These are phyloP conservation scores for Archaeoteleia sp. DNA, from an alignment of 2,888 invertebrate species.

Conservation along the genomic window DNA sequence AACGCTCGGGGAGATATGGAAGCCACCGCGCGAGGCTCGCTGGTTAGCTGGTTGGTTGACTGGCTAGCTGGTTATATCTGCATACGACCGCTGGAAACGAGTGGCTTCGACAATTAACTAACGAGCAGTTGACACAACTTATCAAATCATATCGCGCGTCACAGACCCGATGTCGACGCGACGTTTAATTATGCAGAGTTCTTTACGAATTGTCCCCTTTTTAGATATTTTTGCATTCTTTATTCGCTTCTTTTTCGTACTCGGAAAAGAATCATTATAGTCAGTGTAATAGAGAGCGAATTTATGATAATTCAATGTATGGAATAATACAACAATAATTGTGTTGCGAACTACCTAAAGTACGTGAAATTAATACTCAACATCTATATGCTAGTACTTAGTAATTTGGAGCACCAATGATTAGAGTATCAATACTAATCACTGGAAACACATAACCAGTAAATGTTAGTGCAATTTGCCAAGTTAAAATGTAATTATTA, in stretches of 20 bases:
- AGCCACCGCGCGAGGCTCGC: slow-evolving; percentile 44
- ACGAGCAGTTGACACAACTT: slow-evolving; percentile 74
- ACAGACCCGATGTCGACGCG: slow-evolving; percentile 55
- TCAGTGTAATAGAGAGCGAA: neutral
- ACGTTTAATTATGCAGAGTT: slow-evolving; percentile 41
- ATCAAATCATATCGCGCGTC: slow-evolving; percentile 70
- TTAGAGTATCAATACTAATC: too few relatives aligned
- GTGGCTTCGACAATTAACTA: slow-evolving; percentile 70
- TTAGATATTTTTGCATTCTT: slow-evolving; percentile 4
- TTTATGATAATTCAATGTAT: too few relatives aligned
- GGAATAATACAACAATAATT: too few relatives aligned
- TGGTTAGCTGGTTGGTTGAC: slow-evolving; percentile 44
- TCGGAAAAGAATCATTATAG: too few relatives aligned
- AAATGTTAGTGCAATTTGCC: too few relatives aligned
- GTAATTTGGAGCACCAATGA: too few relatives aligned
- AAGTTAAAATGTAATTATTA: too few relatives aligned
- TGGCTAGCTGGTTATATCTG: slow-evolving; percentile 54
- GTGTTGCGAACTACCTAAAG: too few relatives aligned
- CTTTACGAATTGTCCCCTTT: slow-evolving; percentile 6
- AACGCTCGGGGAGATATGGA: slow-evolving; percentile 41
- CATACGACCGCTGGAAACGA: slow-evolving; percentile 54
- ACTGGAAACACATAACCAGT: too few relatives aligned
- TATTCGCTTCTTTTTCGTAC: neutral
- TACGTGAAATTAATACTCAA: too few relatives aligned
- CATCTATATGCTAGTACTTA: too few relatives aligned